Evolutionary conservation across 2,113 vertebrate genomes (phyloP).

Genomic region (Malurus alboscapulatus): DNA sequence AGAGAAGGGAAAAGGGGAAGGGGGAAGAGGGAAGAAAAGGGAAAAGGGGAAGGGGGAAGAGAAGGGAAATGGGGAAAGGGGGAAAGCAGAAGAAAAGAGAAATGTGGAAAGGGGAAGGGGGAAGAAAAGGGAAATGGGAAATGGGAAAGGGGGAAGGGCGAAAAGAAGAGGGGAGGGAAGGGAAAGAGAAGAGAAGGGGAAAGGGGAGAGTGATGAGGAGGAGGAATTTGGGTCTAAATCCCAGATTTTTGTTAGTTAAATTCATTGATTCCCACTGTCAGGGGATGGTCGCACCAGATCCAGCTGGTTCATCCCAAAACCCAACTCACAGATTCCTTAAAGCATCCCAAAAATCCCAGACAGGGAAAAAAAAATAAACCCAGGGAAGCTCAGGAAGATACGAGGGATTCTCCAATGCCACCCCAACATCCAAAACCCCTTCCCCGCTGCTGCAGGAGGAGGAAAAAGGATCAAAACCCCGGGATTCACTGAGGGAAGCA

Average conservation of each 20-base stretch:
- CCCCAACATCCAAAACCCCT: background rate
- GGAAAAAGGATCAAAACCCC: rapidly evolving
- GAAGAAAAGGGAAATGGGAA: no score
- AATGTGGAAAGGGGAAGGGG: no score
- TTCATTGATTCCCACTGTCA: rapidly evolving
- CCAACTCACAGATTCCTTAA: rapidly evolving
- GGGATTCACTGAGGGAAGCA: background rate
- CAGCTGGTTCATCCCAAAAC: background rate
- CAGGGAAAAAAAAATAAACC: background rate
- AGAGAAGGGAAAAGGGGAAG: no score
- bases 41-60: no score
- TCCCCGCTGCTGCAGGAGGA: background rate
- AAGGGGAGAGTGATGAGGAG: no score
- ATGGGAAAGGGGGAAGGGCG: no score
- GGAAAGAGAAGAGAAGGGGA: no score
- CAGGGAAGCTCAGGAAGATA: background rate
- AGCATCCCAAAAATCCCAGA: background rate
- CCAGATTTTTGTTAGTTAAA: background rate
- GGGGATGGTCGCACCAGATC: background rate
- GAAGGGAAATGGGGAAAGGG: no score
- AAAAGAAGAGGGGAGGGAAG: no score
- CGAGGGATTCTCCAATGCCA: rapidly evolving
- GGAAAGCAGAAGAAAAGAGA: no score
- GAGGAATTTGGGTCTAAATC: background rate
- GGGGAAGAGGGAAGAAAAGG: no score